Evolutionary conservation across 2,888 invertebrate genomes (phyloP).

Genomic region (Oscheius sp.): DNA sequence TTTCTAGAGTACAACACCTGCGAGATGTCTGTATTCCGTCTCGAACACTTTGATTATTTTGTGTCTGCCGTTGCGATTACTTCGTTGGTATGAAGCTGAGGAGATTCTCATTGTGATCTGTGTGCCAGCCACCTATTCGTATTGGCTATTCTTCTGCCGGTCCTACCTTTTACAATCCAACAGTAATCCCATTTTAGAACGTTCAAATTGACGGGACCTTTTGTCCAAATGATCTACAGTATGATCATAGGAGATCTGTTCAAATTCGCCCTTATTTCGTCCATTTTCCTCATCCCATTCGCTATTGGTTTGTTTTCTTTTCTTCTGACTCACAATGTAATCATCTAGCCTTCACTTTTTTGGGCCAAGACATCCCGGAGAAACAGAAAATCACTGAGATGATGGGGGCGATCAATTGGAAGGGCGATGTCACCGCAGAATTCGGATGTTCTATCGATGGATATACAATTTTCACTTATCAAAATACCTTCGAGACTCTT

Average conservation of each 20-base stretch:
- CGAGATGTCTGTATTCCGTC: conserved; percentile 89
- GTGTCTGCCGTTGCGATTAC: conserved; percentile 61
- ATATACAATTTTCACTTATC: conserved; percentile 70
- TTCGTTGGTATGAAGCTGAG: conserved; percentile 77
- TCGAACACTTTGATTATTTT: conserved; percentile 82
- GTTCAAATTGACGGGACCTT: conserved; percentile 85
- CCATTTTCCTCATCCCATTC: conserved; percentile 91
- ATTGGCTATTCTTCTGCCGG: conserved; percentile 98
- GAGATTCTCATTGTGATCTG: conserved; percentile 90
- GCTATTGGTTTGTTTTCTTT: conserved; percentile 83
- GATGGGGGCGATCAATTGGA: background rate
- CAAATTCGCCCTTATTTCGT: conserved; percentile 95
- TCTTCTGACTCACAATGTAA: background rate
- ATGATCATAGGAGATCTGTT: conserved; percentile 99
- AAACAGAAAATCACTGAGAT: conserved; percentile 59
- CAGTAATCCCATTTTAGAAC: conserved; percentile 42
- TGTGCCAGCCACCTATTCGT: conserved; percentile 94
- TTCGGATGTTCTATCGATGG: conserved; percentile 58
- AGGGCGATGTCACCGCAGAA: background rate
- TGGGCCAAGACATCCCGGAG: conserved; percentile 81
- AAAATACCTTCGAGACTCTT: conserved; percentile 88
- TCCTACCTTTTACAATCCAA: conserved; percentile 71
- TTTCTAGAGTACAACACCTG: conserved; percentile 86
- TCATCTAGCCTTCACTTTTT: conserved; percentile 77
- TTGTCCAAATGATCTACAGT: conserved; percentile 98